Conservation (phyloP, 2,797 vertebrate species). For the Tenualosa thibaudeaui region DNA sequence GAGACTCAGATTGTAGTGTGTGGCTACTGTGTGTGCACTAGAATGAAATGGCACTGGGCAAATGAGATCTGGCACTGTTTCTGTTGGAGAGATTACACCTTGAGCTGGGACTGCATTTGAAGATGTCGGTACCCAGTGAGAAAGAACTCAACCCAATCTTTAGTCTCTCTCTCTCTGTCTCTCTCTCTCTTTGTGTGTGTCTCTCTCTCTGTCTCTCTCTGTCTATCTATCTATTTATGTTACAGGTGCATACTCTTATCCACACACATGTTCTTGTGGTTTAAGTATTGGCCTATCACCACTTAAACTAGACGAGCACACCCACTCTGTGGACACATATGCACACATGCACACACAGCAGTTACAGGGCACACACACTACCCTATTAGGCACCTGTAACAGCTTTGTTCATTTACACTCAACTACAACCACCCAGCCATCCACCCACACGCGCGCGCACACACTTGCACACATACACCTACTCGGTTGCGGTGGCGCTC, state of each 20-base stretch:
- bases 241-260: no score
- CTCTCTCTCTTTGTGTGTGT: neutral
- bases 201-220: neutral
- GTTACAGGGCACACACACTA: neutral
- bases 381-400: slow-evolving; percentile 17
- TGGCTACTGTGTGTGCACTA: neutral
- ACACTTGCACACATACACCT: slow-evolving; percentile 12
- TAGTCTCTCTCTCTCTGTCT: neutral
- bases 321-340: neutral
- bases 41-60: neutral
- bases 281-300: neutral
- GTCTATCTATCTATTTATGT: neutral
- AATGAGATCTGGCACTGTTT: neutral
- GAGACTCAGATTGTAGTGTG: neutral
- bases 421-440: neutral
- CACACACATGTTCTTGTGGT: neutral
- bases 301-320: neutral
- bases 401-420: slow-evolving; percentile 3
- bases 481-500: slow-evolving; percentile 21
- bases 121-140: neutral
- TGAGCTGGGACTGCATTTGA: neutral
- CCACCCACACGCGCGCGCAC: neutral
- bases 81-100: neutral
- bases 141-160: neutral
- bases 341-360: neutral